A percentile compares a stretch with the other conserved stretches of the same genome.
These are phyloP conservation scores for Globodera ellingtonae DNA, from an alignment of 1,140 invertebrate species.

Conservation along the genomic window DNA sequence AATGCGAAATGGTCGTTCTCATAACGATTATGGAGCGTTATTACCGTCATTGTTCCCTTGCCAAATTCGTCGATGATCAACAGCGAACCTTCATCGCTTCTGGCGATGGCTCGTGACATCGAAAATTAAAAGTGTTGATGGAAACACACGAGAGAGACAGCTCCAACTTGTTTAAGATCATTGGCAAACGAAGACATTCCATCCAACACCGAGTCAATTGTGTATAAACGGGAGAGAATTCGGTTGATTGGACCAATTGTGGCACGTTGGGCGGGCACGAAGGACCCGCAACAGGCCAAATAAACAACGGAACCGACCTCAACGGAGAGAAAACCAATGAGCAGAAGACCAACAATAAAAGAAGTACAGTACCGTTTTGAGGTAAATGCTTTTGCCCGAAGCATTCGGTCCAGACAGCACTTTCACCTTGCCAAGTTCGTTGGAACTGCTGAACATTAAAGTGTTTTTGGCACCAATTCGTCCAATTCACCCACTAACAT, in stretches of 20 bases:
- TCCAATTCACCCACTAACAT: conserved; percentile 12
- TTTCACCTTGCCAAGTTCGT: conserved; percentile 72
- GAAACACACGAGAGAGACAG: conserved; percentile 9
- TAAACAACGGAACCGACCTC: conserved; percentile 76
- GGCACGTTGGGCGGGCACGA: conserved; percentile 79
- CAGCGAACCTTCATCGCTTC: conserved; percentile 73
- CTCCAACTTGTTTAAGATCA: conserved; percentile 79
- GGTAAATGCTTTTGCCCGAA: conserved; percentile 86
- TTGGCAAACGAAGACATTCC: conserved; percentile 83
- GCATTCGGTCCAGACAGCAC: conserved; percentile 85
- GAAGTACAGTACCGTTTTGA: conserved; percentile 74
- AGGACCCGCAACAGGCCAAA: conserved; percentile 84
- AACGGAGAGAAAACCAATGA: conserved; percentile 45
- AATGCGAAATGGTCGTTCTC: conserved; percentile 15
- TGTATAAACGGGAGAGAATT: conserved; percentile 78
- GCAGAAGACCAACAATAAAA: conserved; percentile 1
- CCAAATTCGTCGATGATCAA: conserved; percentile 89
- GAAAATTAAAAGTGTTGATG: conserved; percentile 22
- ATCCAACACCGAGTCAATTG: conserved; percentile 76
- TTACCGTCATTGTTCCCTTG: conserved; percentile 77
- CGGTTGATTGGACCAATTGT: conserved; percentile 74
- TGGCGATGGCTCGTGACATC: conserved; percentile 75
- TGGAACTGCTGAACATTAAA: conserved; percentile 32
- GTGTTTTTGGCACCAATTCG: too few species aligned
- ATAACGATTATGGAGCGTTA: background rate